Conservation (phyloP, 2,888 invertebrate genomes). For the Alloscopus bannaensis region DNA sequence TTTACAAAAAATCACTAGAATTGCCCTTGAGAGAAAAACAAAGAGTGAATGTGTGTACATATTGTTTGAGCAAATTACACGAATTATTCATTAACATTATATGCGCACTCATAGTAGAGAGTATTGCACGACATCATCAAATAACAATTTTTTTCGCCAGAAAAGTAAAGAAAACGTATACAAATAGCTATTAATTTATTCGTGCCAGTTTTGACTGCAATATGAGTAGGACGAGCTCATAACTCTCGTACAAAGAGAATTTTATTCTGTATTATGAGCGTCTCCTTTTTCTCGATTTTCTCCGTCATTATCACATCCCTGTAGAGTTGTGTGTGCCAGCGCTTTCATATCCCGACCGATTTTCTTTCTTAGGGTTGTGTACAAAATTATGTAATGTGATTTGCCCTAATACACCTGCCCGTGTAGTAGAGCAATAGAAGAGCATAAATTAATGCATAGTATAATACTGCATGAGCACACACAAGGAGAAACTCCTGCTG, state of each 20-base stretch:
- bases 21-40: too few species aligned
- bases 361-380: too few species aligned
- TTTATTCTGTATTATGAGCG: too few species aligned
- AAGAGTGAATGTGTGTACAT: too few species aligned
- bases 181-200: conserved; percentile 58
- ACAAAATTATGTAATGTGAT: conserved; percentile 5
- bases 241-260: conserved; percentile 37
- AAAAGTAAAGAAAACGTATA: too few species aligned
- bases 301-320: conserved; percentile 48
- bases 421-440: conserved; percentile 2
- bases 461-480: conserved; percentile 18
- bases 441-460: too few species aligned
- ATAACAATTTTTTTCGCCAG: conserved; percentile 41
- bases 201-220: conserved; percentile 48
- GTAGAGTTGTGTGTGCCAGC: too few species aligned
- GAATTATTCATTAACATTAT: too few species aligned
- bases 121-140: conserved; percentile 25
- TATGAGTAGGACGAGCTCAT: conserved; percentile 42
- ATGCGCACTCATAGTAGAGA: too few species aligned
- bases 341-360: too few species aligned
- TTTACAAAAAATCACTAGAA: too few species aligned
- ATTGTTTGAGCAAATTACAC: not conserved
- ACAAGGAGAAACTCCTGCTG: conserved; percentile 49
- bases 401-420: not conserved
- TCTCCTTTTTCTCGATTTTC: conserved; percentile 27